Percentiles rank a stretch among this genome's conserved stretches.
Evolutionary conservation across 2,888 invertebrate species (phyloP).

Genomic region (Drosophila eohydei): DNA sequence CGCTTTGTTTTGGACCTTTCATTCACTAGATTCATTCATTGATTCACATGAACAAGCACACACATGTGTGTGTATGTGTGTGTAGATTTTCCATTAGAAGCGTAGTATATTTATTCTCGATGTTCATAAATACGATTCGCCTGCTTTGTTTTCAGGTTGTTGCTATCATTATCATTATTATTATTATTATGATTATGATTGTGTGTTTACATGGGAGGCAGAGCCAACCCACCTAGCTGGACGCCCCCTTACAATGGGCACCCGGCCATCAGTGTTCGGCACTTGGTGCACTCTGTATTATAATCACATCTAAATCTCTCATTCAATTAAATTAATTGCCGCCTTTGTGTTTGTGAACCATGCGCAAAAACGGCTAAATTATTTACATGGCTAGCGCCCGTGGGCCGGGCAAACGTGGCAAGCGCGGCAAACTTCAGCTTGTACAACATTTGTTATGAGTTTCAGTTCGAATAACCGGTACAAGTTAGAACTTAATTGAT

Average conservation of each 20-base stretch:
- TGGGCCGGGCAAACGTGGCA: constrained; percentile 2
- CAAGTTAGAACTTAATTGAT: constrained; percentile 42
- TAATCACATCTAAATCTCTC: constrained; percentile 68
- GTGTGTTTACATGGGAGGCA: constrained; percentile 41
- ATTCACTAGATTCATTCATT: constrained; percentile 69
- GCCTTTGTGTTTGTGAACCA: constrained; percentile 54
- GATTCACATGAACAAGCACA: constrained; percentile 53
- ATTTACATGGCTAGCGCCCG: constrained; percentile 42
- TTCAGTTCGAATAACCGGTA: constrained; percentile 22
- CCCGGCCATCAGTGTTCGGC: constrained; percentile 9
- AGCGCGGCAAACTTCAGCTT: constrained; percentile 18
- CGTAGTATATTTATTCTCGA: constrained; percentile 50
- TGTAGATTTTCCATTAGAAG: constrained; percentile 62
- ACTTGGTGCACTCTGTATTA: constrained; percentile 40
- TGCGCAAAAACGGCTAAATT: constrained; percentile 55
- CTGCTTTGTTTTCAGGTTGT: constrained; percentile 39
- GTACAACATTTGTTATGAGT: constrained; percentile 36
- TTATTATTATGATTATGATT: constrained; percentile 47
- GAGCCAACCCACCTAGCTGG: background rate
- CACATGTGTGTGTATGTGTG: background rate
- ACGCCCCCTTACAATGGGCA: constrained; percentile 1
- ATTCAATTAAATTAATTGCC: constrained; percentile 75
- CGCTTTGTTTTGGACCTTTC: constrained; percentile 62
- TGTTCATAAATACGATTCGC: constrained; percentile 43
- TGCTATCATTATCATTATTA: constrained; percentile 24